Conservation (phyloP, 2,113 vertebrate species). For the Gorsachius goisagi region DNA sequence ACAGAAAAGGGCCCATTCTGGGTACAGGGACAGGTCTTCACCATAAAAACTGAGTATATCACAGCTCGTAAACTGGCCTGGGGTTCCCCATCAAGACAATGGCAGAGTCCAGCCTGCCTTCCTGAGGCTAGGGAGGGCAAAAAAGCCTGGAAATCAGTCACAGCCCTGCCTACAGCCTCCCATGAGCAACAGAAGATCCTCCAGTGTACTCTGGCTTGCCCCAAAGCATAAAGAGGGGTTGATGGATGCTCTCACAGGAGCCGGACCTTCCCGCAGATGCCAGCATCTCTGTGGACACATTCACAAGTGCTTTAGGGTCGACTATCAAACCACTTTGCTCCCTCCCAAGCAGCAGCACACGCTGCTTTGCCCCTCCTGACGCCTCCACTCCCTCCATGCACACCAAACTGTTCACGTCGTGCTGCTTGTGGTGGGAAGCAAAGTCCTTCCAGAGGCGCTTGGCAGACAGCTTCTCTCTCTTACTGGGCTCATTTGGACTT, state of each 20-base stretch:
- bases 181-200: neutral
- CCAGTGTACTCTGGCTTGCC: neutral
- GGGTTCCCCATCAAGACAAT: neutral
- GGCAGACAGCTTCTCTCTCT: neutral
- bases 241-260: neutral
- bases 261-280: neutral
- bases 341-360: neutral
- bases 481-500: neutral
- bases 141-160: neutral
- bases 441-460: neutral
- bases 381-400: neutral
- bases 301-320: neutral
- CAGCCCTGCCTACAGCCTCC: neutral
- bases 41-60: neutral
- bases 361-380: neutral
- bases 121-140: neutral
- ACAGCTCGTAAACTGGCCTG: neutral
- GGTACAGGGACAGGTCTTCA: neutral
- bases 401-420: accelerated
- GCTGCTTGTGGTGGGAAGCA: neutral
- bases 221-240: neutral
- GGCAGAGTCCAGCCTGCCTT: neutral
- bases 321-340: neutral
- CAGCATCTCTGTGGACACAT: neutral
- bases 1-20: neutral